A percentile compares a stretch with the other conserved stretches of the same genome.
Evolutionary conservation across 2,888 invertebrate species (phyloP).

Genomic region (Meiosimyza platycephala): DNA sequence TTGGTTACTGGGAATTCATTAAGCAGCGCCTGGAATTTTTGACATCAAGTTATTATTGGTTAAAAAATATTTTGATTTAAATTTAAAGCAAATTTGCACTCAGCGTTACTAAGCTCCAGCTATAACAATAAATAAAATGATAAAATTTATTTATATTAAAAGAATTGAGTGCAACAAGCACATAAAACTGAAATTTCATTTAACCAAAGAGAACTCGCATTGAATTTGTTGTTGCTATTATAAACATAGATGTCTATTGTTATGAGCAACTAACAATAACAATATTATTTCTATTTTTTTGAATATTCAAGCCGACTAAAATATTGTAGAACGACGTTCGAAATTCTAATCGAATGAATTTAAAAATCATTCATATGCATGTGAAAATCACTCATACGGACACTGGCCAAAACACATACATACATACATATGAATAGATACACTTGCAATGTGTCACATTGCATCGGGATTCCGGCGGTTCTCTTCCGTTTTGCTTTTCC

Average conservation of each 20-base stretch:
- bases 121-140: no score
- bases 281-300: slow-evolving; percentile 23
- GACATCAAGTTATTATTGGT: no score
- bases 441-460: slow-evolving; percentile 12
- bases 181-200: slow-evolving; percentile 14
- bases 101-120: no score
- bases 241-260: not conserved
- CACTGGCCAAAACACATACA: not conserved
- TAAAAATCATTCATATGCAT: slow-evolving; percentile 35
- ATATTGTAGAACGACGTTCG: slow-evolving; percentile 11
- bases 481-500: slow-evolving; percentile 23
- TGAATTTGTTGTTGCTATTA: not conserved
- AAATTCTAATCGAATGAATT: slow-evolving; percentile 23
- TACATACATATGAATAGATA: not conserved
- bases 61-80: no score
- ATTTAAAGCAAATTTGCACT: no score
- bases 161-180: slow-evolving; percentile 20
- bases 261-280: slow-evolving; percentile 6
- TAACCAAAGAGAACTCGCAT: not conserved
- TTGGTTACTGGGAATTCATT: no score
- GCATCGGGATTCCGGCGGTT: slow-evolving; percentile 16
- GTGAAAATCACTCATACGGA: slow-evolving; percentile 8
- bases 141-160: not conserved
- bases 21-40: no score
- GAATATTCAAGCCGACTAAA: slow-evolving; percentile 8